Percentiles rank a stretch among this genome's conserved stretches.
These are phyloP conservation scores for Entomobrya proxima DNA, from an alignment of 2,888 invertebrate species.

Conservation along the genomic window DNA sequence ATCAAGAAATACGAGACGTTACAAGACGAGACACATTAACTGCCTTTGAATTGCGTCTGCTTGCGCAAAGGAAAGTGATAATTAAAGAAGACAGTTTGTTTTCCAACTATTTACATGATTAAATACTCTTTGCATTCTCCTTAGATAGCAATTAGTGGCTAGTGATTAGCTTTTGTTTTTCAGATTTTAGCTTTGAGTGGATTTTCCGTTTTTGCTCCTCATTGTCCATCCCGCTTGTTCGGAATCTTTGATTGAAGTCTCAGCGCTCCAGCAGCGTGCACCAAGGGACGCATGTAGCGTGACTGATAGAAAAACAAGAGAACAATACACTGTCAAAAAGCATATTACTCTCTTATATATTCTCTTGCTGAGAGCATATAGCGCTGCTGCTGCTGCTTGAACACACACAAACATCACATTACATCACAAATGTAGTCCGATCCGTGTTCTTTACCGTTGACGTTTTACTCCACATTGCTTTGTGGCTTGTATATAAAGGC, in stretches of 20 bases:
- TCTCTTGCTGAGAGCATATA: not conserved
- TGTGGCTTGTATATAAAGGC: no score
- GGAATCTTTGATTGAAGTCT: slow-evolving; percentile 51
- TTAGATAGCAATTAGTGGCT: slow-evolving; percentile 48
- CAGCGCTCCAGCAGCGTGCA: slow-evolving; percentile 53
- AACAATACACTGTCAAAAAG: slow-evolving; percentile 46
- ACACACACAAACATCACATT: slow-evolving; percentile 8
- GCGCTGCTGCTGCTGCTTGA: not conserved
- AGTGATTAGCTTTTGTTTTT: slow-evolving; percentile 48
- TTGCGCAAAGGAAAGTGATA: slow-evolving; percentile 21
- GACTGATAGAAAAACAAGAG: slow-evolving; percentile 55
- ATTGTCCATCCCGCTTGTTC: slow-evolving; percentile 26
- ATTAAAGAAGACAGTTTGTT: slow-evolving; percentile 32
- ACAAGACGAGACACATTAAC: no score
- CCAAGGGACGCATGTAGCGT: slow-evolving; percentile 59
- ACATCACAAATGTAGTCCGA: slow-evolving; percentile 1
- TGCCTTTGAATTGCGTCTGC: not conserved
- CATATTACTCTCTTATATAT: slow-evolving; percentile 15
- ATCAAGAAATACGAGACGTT: no score
- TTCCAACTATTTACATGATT: slow-evolving; percentile 47
- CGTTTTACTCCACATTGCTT: no score
- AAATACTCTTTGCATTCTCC: slow-evolving; percentile 36
- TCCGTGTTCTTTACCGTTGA: not conserved
- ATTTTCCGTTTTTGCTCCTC: slow-evolving; percentile 4
- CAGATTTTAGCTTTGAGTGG: not conserved